Base-by-base conservation (phyloP, 2,113 vertebrate species). In the Egretta garzetta region DNA sequence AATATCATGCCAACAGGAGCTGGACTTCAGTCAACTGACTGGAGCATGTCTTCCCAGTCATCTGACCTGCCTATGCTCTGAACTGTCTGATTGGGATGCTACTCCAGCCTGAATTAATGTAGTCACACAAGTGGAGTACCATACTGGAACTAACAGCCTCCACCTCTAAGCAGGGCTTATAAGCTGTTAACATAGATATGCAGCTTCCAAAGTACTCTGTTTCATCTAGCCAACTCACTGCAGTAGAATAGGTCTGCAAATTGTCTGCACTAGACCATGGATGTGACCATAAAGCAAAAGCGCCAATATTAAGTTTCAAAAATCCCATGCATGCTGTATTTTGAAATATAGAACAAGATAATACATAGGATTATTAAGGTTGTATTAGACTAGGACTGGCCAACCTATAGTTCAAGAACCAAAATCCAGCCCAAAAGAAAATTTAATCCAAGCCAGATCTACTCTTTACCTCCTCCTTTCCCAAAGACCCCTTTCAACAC, bases 391-490 rank as follows among this genome's bases (percentile, higher is more conserved):
- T 71, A 81, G 32, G 70, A 82, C 18, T 63, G 24, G 63, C 3
- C 28, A 92, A 82, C 7, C 19, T 71, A 32, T 1, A 79, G 47
- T 24, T 67, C 19, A 83, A 9, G 9, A 27, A 60, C 10, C 23
- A 70, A 93, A 93, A 85, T 4, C 8, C 28, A 80, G 12, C 18
- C 49, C 39, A 93, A 35, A 80, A 75, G 14, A 82, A 82, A 94
- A 50, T 3, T 14, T 23, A 52, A 90, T 74, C 41, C 55, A 53
- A 90, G 23, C 1, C 28, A 83, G 43, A 92, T 30, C 37, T 63
- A n/a, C 22, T 55, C 6, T 74, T 32, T 43, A 35, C 5, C 11
- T 72, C 22, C 22, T 83, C 26, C 52, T 18, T 73, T 88, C 30
- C 39, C 7, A 27, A 80, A 83, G 39, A 56, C 10, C 35, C 43